A percentile compares a stretch with the other conserved stretches of the same genome.
Conservation (phyloP, 2,113 vertebrate genomes). For the Candoia aspera region DNA sequence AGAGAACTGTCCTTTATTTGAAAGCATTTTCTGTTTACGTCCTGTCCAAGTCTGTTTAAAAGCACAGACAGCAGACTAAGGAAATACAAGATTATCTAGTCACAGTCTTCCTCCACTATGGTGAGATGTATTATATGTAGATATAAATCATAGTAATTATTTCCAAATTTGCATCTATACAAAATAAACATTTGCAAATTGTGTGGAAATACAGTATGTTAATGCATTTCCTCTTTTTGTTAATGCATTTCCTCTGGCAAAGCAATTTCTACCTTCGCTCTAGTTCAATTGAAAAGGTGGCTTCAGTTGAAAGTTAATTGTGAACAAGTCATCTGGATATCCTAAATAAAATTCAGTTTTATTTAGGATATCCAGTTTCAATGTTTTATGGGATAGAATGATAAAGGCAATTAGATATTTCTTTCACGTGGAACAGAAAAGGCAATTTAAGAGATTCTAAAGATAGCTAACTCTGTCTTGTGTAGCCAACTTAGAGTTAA, state of each 20-base stretch:
- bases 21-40: neutral
- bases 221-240: neutral
- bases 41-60: neutral
- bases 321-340: neutral
- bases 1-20: neutral
- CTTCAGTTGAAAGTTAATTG: neutral
- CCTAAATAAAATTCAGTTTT: neutral
- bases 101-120: neutral
- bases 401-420: neutral
- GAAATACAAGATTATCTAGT: neutral
- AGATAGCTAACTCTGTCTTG: too few relatives aligned
- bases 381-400: neutral
- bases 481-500: neutral
- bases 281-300: neutral
- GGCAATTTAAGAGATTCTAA: neutral
- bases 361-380: too few relatives aligned
- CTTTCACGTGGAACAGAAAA: neutral
- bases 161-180: neutral
- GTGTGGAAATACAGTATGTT: neutral
- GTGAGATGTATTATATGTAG: neutral
- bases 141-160: neutral
- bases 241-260: neutral
- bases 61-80: neutral
- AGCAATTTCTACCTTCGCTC: neutral
- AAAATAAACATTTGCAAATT: neutral